Percentiles rank a stretch among this genome's conserved stretches.
Conservation (phyloP, 2,797 vertebrate species). For the Hydrophis major region DNA sequence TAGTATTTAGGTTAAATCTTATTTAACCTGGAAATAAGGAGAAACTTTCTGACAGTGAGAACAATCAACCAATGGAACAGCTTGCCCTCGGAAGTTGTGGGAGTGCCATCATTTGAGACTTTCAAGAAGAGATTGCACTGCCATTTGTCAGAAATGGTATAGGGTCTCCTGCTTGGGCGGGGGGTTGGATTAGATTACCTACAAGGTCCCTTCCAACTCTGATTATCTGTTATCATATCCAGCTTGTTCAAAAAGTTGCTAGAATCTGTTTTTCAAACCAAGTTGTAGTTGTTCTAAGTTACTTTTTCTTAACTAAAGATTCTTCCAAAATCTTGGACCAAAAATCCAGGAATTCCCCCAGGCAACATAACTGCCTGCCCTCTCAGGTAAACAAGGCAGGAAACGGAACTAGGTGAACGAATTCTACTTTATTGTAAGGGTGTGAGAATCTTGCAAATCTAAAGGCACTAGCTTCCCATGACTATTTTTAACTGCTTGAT, state of each 20-base stretch:
- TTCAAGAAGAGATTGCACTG: no score
- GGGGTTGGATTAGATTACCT: no score
- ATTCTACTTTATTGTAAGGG: neutral
- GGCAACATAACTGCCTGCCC: neutral
- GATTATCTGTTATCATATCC: neutral
- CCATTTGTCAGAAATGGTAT: no score
- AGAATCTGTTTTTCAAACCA: conserved; percentile 11
- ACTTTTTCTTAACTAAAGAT: neutral
- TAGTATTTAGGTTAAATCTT: no score
- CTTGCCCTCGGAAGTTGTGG: no score
- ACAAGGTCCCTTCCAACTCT: no score
- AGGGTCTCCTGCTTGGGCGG: no score
- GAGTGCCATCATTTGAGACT: no score
- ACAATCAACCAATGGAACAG: no score
- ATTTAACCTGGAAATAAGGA: no score
- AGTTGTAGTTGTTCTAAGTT: neutral
- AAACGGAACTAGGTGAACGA: neutral
- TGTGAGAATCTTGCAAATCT: neutral
- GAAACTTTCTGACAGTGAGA: no score
- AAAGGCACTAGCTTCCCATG: neutral
- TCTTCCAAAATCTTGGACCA: neutral
- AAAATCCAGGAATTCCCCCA: neutral
- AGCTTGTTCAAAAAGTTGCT: neutral
- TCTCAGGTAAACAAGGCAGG: neutral
- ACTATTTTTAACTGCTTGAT: neutral